Evolutionary conservation across 2,888 invertebrate species (phyloP).

Genomic region (Sipha maydis): DNA sequence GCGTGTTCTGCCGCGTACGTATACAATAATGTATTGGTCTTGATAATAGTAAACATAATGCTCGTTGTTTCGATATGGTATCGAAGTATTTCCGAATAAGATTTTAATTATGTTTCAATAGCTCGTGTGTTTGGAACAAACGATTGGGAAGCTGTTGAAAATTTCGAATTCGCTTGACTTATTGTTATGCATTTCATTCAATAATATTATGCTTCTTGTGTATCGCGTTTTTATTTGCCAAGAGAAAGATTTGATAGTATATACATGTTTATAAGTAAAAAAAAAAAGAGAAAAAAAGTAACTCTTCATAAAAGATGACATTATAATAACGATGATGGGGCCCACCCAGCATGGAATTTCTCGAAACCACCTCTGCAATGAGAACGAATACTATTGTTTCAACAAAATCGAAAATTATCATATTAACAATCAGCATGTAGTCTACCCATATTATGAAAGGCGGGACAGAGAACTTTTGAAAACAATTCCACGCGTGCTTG

Average conservation of each 20-base stretch:
- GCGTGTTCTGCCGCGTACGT: too few relatives aligned
- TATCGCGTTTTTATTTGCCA: neutral
- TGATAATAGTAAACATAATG: too few relatives aligned
- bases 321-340: neutral
- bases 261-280: too few relatives aligned
- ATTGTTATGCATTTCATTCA: neutral
- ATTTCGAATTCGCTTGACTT: neutral
- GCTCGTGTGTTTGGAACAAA: neutral
- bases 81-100: neutral
- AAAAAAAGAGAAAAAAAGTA: neutral
- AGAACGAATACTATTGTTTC: slow-evolving; percentile 29
- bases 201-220: neutral
- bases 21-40: too few relatives aligned
- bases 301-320: slow-evolving; percentile 21
- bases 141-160: neutral
- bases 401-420: slow-evolving; percentile 46
- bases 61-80: too few relatives aligned
- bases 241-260: neutral
- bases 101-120: neutral
- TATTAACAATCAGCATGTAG: slow-evolving; percentile 41
- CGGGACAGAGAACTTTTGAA: slow-evolving; percentile 11
- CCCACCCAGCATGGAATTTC: slow-evolving; percentile 38
- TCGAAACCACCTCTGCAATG: slow-evolving; percentile 38
- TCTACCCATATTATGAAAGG: neutral
- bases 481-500: neutral